A percentile compares a stretch with the other conserved stretches of the same genome.
Evolutionary conservation across 2,113 vertebrate genomes (phyloP).

Genomic region (Phylloscopus trochiloides): DNA sequence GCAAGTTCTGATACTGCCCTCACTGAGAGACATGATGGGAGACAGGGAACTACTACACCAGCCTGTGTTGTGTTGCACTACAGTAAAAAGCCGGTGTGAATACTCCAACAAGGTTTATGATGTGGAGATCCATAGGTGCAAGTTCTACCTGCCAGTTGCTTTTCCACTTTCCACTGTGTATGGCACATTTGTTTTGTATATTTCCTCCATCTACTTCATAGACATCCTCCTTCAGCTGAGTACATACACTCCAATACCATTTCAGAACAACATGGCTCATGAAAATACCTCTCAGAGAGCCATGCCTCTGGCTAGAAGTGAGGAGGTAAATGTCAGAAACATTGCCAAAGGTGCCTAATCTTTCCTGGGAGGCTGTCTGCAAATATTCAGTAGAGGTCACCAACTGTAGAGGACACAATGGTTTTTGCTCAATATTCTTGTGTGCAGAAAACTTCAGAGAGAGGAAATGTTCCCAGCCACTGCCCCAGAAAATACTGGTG

Average conservation of each 20-base stretch:
- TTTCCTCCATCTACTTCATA: not conserved
- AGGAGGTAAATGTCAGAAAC: slow-evolving; percentile 10
- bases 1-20: not conserved
- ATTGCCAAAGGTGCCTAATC: slow-evolving; percentile 26
- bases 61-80: not conserved
- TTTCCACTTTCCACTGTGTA: not conserved
- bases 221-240: not conserved
- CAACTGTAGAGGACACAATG: not conserved
- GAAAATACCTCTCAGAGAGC: slow-evolving; percentile 6
- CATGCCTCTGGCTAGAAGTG: not conserved
- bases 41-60: not conserved
- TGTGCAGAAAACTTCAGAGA: slow-evolving; percentile 24
- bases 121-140: slow-evolving; percentile 1
- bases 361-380: slow-evolving; percentile 2
- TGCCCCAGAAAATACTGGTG: slow-evolving; percentile 10
- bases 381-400: slow-evolving; percentile 30
- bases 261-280: slow-evolving; percentile 18
- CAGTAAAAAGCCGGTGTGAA: not conserved
- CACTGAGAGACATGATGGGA: not conserved
- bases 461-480: not conserved
- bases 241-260: not conserved
- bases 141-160: slow-evolving; percentile 18
- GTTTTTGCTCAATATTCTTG: not conserved
- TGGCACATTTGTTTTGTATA: not conserved
- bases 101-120: not conserved